Conservation (phyloP, 2,797 vertebrate species). For the Lepus townsendii region DNA sequence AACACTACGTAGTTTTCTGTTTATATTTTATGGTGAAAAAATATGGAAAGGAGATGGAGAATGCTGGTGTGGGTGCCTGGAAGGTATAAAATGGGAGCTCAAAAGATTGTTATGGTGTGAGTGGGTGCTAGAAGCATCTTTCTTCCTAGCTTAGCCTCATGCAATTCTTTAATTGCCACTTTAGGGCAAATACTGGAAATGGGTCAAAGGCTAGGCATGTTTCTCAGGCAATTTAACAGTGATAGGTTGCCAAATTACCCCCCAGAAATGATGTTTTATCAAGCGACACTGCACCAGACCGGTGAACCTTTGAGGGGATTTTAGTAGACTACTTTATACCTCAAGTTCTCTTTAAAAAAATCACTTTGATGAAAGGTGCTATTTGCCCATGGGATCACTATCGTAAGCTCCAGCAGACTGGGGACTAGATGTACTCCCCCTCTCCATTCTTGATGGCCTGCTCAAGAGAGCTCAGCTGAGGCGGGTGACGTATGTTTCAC, state of each 20-base stretch:
- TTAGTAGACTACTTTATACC: background rate
- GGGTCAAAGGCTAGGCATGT: conserved; percentile 13
- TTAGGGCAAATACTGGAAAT: conserved; percentile 19
- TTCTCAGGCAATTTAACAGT: background rate
- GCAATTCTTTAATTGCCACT: background rate
- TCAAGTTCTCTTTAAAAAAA: background rate
- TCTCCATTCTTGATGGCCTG: background rate
- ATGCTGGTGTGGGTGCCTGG: background rate
- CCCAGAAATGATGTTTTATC: background rate
- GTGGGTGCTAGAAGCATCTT: background rate
- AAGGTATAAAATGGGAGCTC: background rate
- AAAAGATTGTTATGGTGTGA: background rate
- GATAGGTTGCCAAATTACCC: background rate
- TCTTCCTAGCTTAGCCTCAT: background rate
- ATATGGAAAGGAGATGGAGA: background rate
- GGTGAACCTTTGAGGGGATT: background rate
- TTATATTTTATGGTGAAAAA: background rate
- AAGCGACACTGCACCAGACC: background rate
- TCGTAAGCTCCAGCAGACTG: background rate
- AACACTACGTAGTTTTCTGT: background rate
- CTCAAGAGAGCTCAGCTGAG: background rate
- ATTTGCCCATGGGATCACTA: background rate
- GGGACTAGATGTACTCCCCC: background rate
- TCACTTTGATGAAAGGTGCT: background rate
- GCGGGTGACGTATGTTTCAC: background rate